These are phyloP conservation scores for Brachionus asplanchnoidis DNA, from an alignment of 1,140 invertebrate species.

Conservation along the genomic window DNA sequence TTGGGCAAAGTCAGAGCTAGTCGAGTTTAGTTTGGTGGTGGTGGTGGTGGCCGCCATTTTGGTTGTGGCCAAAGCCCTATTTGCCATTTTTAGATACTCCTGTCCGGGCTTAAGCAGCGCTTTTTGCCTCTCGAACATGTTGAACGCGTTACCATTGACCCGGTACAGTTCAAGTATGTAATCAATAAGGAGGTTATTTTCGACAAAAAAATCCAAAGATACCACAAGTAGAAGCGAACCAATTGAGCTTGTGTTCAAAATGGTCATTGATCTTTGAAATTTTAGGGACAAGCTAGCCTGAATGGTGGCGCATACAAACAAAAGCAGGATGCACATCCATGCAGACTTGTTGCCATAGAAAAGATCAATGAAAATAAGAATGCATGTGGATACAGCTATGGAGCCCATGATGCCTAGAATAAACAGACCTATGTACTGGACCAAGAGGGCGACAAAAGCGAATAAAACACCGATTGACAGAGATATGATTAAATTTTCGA, in stretches of 20 bases:
- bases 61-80: neutral
- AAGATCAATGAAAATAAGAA: constrained; percentile 27
- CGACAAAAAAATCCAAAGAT: constrained; percentile 34
- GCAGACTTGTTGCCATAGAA: constrained; percentile 38
- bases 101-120: neutral
- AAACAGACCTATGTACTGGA: constrained; percentile 35
- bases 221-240: constrained; percentile 7
- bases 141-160: constrained; percentile 17
- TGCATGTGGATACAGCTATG: neutral
- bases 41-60: neutral
- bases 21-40: neutral
- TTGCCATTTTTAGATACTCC: neutral
- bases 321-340: constrained; percentile 22
- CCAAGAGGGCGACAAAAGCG: constrained; percentile 11
- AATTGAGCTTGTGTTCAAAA: constrained; percentile 26
- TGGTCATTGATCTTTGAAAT: neutral
- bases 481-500: constrained; percentile 40
- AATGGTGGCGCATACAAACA: constrained; percentile 22
- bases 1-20: neutral
- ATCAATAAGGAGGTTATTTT: constrained; percentile 35
- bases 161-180: constrained; percentile 33
- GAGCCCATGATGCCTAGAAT: constrained; percentile 18
- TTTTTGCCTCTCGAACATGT: constrained; percentile 40
- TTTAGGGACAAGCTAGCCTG: neutral
- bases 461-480: constrained; percentile 37